Evolutionary conservation across 2,797 vertebrate species (phyloP), one percentile per base, ranked within the genome.

Genomic region (Naso thynnoides): DNA sequence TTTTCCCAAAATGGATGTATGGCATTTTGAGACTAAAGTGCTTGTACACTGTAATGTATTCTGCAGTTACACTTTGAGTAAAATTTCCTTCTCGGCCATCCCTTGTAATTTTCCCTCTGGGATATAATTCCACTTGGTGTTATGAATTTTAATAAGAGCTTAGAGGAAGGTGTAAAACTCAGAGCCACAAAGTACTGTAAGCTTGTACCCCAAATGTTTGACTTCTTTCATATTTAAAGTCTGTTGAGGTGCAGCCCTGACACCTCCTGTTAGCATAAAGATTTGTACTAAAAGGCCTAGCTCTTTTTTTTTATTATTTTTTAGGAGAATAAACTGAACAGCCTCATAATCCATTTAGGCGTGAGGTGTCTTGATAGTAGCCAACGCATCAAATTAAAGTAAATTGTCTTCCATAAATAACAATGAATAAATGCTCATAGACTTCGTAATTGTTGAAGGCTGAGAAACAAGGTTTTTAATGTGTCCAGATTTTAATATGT

Each of bases 81-180:
- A 38, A 38, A 23, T 2, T 56, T 10, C 48, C 39, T 36, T 50
- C 58, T 52, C 29, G 31, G 62, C 59, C 29, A 41, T 78, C 2
- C 0, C n/a, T 18, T 0, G 58, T 59, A 7, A 57, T 71, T 69
- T 73, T 45, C 23, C 8, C 61, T 48, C 13, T 56, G 60, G 23
- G 72, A 47, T 60, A 36, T 69, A 48, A 68, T 55, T 75, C 44
- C 21, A 19, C 71, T 73, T 23, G 33, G 52, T 73, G 70, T 58
- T 38, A 58, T 68, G 70, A 72, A 78, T 85, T 88, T 84, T 49
- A 88, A 71, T 60, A 66, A 70, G 80, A 65, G 68, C 55, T 72
- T 73, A 26, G 58, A 21, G 44, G 10, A 5, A 85, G 8, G 44
- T 70, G 31, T 50, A n/a, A 48, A 70, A 57, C 2, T 31, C 50